Evolutionary conservation across 2,888 invertebrate genomes (phyloP), one percentile per base, ranked within the genome.

Genomic region (Scaptomyza polygonia): DNA sequence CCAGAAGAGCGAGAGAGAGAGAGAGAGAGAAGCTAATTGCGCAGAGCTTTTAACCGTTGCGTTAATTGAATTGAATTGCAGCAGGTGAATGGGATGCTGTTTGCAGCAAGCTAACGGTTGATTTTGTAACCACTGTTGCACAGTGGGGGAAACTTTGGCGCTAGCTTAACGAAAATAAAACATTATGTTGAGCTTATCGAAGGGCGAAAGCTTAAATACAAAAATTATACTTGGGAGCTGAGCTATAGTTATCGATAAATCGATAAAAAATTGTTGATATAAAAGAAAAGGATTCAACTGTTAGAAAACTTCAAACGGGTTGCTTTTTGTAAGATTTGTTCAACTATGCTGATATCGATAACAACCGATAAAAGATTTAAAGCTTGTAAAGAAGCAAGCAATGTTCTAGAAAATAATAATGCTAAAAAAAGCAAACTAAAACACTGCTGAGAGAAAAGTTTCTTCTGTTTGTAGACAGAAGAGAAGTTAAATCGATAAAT

Each of bases 21-120:
- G 42, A 66, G 44, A 56, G 54, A 42, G 58, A 39, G 59, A 75
- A 77, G 66, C 77, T 83, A 68, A 74, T 74, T 79, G 77, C 63
- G 67, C 67, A 74, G 57, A 79, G 76, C 79, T 82, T 77, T 82
- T 74, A 70, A 73, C 55, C 74, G 69, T 74, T 67, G 77, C 77
- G 72, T 86, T 83, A 87, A 86, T 82, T 85, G 79, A 82, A 82
- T 82, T 82, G 83, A 77, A 79, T 85, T 82, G 73, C 64, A 71
- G 66, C 48, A 48, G 61, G 30, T 63, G 63, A 39, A 53, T 76
- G 76, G 66, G 51, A 25, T 51, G 51, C 53, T 66, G 29, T 39
- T 48, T n/a, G 34, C 34, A 14, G 2, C 14, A 36, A 14, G 21
- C 21, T 21, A 21, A 21, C 21, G 21, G 21, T 21, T 25, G 25